Conservation (phyloP, 2,888 invertebrate genomes). For the Andrena dorsata region DNA sequence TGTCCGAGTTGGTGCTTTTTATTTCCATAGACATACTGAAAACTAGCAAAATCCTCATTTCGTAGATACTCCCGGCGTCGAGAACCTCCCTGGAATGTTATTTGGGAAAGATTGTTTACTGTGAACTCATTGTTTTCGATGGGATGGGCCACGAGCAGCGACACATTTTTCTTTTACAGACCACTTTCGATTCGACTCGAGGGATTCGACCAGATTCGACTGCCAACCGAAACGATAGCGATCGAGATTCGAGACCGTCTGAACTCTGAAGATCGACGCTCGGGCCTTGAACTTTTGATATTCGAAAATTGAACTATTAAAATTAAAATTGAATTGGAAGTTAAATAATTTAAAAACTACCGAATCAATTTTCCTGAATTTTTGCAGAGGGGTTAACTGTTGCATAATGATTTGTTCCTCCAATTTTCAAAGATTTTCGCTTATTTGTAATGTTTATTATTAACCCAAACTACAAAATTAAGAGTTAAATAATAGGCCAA, state of each 20-base stretch:
- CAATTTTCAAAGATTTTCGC: too few species aligned
- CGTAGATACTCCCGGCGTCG: background rate
- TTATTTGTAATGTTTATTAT: too few species aligned
- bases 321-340: too few species aligned
- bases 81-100: background rate
- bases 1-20: background rate
- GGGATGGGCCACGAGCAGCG: slow-evolving; percentile 4
- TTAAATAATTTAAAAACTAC: too few species aligned
- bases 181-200: slow-evolving; percentile 25
- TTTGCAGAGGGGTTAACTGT: too few species aligned
- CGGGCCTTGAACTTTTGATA: background rate
- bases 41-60: background rate
- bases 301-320: slow-evolving; percentile 7
- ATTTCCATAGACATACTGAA: background rate
- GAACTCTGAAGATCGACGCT: slow-evolving; percentile 18
- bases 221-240: background rate
- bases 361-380: too few species aligned
- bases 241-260: slow-evolving; percentile 9
- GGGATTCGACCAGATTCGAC: too few species aligned
- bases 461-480: too few species aligned
- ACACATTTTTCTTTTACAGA: slow-evolving; percentile 2
- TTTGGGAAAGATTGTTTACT: background rate
- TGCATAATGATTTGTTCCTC: too few species aligned
- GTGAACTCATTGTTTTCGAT: background rate
- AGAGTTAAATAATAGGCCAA: too few species aligned